Percentiles rank a stretch among this genome's conserved stretches.
These are phyloP conservation scores for Homarus americanus DNA, from an alignment of 1,140 invertebrate genomes.

Conservation along the genomic window DNA sequence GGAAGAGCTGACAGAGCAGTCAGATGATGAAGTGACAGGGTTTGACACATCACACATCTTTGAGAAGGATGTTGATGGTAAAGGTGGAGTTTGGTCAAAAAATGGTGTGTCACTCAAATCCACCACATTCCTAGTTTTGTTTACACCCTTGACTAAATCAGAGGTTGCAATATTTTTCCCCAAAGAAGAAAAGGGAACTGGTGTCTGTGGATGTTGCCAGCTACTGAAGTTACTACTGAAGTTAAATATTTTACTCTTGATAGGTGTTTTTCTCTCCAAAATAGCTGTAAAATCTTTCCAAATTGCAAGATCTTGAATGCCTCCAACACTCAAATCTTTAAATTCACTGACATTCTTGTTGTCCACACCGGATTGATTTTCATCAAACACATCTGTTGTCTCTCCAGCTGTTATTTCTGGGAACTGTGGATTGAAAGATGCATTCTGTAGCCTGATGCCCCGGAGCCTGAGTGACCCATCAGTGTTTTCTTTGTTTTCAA, in stretches of 20 bases:
- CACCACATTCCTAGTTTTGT: background rate
- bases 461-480: background rate
- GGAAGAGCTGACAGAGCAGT: background rate
- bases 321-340: background rate
- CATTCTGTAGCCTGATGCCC: constrained; percentile 43
- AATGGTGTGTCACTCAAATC: constrained; percentile 45
- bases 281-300: constrained; percentile 58
- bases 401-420: constrained; percentile 32
- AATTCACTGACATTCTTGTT: background rate
- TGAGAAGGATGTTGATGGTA: background rate
- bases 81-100: background rate
- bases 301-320: background rate
- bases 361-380: background rate
- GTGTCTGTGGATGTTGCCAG: background rate
- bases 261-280: constrained; percentile 34
- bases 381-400: background rate
- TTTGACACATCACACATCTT: background rate
- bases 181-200: constrained; percentile 11
- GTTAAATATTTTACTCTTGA: constrained; percentile 25
- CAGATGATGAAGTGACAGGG: background rate
- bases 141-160: background rate
- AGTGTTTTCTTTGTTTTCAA: constrained; percentile 27
- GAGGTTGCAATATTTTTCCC: background rate
- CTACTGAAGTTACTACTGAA: constrained; percentile 42
- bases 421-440: constrained; percentile 49